Evolutionary conservation across 1,140 invertebrate genomes (phyloP).

Genomic region (Papilio glaucus): DNA sequence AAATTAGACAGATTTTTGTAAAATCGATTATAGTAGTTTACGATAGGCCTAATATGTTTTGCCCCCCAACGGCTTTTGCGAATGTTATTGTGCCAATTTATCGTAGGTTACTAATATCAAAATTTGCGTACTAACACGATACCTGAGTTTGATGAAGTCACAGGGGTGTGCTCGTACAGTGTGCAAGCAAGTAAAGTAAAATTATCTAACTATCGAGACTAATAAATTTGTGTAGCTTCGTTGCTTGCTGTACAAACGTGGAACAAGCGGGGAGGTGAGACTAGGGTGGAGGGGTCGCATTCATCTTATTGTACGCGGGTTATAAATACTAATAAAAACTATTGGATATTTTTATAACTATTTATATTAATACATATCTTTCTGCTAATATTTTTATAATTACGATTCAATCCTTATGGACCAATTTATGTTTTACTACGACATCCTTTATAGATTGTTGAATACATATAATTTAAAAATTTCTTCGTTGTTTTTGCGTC

Average conservation of each 20-base stretch:
- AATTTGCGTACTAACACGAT: background rate
- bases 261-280: too few relatives aligned
- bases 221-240: too few relatives aligned
- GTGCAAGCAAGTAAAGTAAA: too few relatives aligned
- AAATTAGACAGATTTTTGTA: too few relatives aligned
- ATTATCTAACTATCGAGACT: too few relatives aligned
- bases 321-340: background rate
- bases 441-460: background rate
- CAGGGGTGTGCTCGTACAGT: too few relatives aligned
- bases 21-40: background rate
- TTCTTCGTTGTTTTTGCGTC: background rate
- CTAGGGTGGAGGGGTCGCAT: too few relatives aligned
- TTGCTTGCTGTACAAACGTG: too few relatives aligned
- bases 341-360: conserved; percentile 15
- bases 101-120: background rate
- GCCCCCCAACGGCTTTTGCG: too few relatives aligned
- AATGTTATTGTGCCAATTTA: conserved; percentile 20
- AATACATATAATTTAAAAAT: background rate
- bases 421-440: background rate
- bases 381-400: background rate
- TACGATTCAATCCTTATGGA: background rate
- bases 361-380: conserved; percentile 25
- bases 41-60: background rate
- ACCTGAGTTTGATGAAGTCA: conserved; percentile 7
- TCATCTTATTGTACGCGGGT: background rate